phyloP scores from a whole-genome alignment of 1,140 invertebrate species.

The Hylyphantes graminicola region DNA sequence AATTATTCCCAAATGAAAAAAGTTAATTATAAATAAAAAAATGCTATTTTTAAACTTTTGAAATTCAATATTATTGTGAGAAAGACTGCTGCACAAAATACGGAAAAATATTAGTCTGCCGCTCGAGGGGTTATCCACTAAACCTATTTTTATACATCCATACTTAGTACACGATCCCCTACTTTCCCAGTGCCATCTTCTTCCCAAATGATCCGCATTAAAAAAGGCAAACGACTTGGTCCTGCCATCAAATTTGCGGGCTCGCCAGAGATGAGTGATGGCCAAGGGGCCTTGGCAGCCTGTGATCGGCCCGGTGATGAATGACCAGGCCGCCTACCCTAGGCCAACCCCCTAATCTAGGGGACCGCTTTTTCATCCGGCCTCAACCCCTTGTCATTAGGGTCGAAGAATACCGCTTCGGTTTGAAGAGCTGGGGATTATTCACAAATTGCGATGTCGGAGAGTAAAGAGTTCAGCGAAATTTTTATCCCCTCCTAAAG shows the following conservation, averaged over 20 bases:
- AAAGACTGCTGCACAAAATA: no score
- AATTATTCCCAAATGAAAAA: no score
- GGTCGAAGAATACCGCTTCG: constrained; percentile 20
- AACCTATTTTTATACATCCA: background rate
- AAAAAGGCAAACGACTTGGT: constrained; percentile 53
- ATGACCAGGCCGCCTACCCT: constrained; percentile 58
- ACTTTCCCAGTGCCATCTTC: background rate
- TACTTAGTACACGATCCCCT: constrained; percentile 9
- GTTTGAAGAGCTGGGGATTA: constrained; percentile 40
- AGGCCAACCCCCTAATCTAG: constrained; percentile 55
- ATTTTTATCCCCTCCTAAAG: no score
- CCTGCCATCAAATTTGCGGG: constrained; percentile 58
- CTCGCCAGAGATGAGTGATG: constrained; percentile 34
- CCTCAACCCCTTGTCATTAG: constrained; percentile 55
- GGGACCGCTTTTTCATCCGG: constrained; percentile 55
- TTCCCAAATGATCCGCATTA: constrained; percentile 11
- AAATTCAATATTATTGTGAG: no score
- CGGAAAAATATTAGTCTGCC: no score
- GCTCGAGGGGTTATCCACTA: background rate
- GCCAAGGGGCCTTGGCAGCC: constrained; percentile 40
- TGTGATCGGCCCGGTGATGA: constrained; percentile 57
- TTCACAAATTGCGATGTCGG: constrained; percentile 33
- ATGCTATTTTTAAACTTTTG: no score
- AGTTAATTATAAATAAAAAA: no score
- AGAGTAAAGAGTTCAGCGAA: no score